Evolutionary conservation across 1,140 invertebrate genomes (phyloP), one percentile per base, ranked within the genome.

Genomic region (Belonocnema kinseyi): DNA sequence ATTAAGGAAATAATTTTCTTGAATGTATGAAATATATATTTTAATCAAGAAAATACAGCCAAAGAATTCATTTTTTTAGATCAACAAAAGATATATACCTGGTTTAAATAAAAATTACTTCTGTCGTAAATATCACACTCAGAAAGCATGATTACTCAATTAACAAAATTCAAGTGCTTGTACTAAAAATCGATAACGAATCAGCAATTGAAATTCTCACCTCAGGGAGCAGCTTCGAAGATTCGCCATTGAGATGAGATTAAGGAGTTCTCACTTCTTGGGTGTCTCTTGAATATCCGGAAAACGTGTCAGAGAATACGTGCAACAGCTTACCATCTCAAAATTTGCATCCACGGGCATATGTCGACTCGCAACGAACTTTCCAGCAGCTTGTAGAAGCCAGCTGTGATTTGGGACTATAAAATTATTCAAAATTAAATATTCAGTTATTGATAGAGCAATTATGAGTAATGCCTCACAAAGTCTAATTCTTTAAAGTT

Each of bases 271-370:
- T 66, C 26, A 66, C 61, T 66, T n/a, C 61, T 46, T 66, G 26
- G 26, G 16, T 16, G 61, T 66, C 26, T 33, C 26, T 46, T 33
- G 14, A 40, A 66, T 66, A 66, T 40, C 33, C 26, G 7, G 40
- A n/a, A 21, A 66, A 66, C 61, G 61, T 66, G 61, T 66, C 61
- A 66, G 26, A n/a, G 26, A 66, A 66, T 66, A 40, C 61, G 33
- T 66, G 61, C 61, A 66, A 66, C 61, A 66, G 61, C 61, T 66
- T 66, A 66, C 61, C 58, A n/a, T 21, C 61, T 66, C 26, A 16
- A 66, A 66, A 66, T 66, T 66, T 66, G 61, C 61, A 66, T 66
- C n/a, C 40, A 26, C n/a, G 61, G 33, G 61, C 61, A 66, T 66
- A 66, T 40, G 26, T 66, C 61, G 61, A 66, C 61, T 66, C 46